Base-by-base conservation (phyloP, 2,888 invertebrate species). In the Tipula lateralis region DNA sequence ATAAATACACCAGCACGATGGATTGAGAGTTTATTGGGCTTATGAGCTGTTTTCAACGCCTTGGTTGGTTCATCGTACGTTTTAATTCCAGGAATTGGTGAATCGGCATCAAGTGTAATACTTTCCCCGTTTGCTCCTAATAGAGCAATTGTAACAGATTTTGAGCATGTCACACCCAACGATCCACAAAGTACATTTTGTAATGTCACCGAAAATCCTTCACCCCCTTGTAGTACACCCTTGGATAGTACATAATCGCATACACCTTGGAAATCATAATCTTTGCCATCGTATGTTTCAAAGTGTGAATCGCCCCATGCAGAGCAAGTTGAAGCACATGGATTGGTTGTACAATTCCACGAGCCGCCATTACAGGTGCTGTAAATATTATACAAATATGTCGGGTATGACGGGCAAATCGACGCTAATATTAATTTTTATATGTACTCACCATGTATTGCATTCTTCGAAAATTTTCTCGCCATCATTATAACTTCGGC, bases 251-350 rank as follows among this genome's bases (percentile, higher is more conserved):
- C 92, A 87, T 97, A 97, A 85, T 96, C 95, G 89, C 97, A 97
- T 85, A 94, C 94, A 0, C 97, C 97, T 89, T 97, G 96, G 90
- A 97, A 97, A 89, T 97, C 96, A 88, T 93, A 97, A 85, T 93
- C 91, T 3, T 91, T 91, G 0, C 95, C 95, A 90, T 98, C 97
- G 89, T 96, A 98, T 0, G 96, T 96, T 87, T 93, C 93, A 88
- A 96, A 94, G 90, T 98, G 97, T 0, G 97, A 96, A 89, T 97
- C 97, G 1, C 98, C 97, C 95, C 96, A 97, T 0, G 95, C 94
- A 16, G 93, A 92, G 88, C 97, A 98, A 1, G 94, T 92, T 1
- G 95, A 95, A 0, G 95, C 93, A 88, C 97, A 97, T 50, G 92
- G 92, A 84, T 93, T 92, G 24, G 92, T 91, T 0, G 94, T 93